These are phyloP conservation scores for Phorcus lineatus DNA, from an alignment of 2,888 invertebrate species.

Conservation along the genomic window DNA sequence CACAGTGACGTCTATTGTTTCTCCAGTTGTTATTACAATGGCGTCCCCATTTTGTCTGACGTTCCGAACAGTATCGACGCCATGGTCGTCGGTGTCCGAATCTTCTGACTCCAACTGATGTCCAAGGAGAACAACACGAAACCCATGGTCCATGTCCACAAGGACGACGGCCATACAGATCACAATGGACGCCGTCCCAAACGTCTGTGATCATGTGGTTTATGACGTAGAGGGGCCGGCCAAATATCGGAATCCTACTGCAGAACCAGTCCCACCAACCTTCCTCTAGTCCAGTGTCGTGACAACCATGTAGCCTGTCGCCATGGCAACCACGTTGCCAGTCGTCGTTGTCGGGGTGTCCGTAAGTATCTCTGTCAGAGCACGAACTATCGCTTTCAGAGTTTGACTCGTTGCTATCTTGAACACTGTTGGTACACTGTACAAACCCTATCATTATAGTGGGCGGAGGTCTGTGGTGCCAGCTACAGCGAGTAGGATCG, in stretches of 20 bases:
- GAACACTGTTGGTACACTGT: neutral
- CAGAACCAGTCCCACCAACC: slow-evolving; percentile 1
- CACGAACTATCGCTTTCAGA: neutral
- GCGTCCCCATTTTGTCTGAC: too few species aligned
- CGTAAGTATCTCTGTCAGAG: neutral
- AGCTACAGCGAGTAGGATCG: too few species aligned
- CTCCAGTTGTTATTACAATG: too few species aligned
- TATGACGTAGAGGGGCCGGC: neutral
- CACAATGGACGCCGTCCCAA: neutral
- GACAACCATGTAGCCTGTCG: neutral
- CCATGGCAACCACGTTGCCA: neutral
- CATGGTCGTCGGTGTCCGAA: too few species aligned
- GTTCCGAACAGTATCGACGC: too few species aligned
- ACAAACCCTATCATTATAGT: too few species aligned
- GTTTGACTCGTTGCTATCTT: neutral
- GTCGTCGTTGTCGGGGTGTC: too few species aligned
- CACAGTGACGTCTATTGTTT: too few species aligned
- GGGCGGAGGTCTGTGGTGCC: too few species aligned
- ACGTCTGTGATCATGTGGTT: neutral
- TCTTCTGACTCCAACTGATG: too few species aligned
- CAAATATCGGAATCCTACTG: neutral
- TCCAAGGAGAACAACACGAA: neutral
- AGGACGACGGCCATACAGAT: neutral
- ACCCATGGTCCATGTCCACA: neutral
- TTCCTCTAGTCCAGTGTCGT: neutral